These are phyloP conservation scores for Willisornis vidua DNA, from an alignment of 2,113 vertebrate genomes.

Conservation along the genomic window DNA sequence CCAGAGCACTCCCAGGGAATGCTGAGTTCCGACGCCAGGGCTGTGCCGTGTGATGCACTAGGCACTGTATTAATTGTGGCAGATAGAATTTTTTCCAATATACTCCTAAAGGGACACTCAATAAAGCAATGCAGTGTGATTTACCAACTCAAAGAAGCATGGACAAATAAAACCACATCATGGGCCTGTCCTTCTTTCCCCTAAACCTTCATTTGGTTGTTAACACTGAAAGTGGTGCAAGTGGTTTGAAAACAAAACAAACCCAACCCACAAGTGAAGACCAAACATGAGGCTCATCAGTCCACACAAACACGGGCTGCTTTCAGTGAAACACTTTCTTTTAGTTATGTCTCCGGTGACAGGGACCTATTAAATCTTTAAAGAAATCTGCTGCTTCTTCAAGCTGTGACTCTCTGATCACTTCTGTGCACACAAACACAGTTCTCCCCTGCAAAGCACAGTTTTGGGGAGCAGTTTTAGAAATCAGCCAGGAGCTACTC, in stretches of 20 bases:
- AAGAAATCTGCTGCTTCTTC: not conserved
- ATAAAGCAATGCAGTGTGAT: constrained; percentile 57
- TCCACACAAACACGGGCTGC: not conserved
- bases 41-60: constrained; percentile 34
- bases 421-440: not conserved
- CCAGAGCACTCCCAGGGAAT: not conserved
- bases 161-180: constrained; percentile 36
- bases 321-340: not conserved
- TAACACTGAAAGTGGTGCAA: not conserved
- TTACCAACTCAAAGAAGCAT: constrained; percentile 56
- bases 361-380: not conserved
- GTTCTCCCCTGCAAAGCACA: not conserved
- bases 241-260: not conserved
- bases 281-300: not conserved
- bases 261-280: not conserved
- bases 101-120: constrained; percentile 57
- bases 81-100: constrained; percentile 66
- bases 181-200: not conserved
- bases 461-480: not conserved
- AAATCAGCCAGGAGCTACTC: not conserved
- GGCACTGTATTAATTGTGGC: constrained; percentile 62
- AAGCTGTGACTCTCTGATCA: not conserved
- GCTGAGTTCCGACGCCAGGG: not conserved
- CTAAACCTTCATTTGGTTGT: not conserved
- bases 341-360: not conserved